Evolutionary conservation across 2,888 invertebrate genomes (phyloP).

Genomic region (Eupsilia transversa): DNA sequence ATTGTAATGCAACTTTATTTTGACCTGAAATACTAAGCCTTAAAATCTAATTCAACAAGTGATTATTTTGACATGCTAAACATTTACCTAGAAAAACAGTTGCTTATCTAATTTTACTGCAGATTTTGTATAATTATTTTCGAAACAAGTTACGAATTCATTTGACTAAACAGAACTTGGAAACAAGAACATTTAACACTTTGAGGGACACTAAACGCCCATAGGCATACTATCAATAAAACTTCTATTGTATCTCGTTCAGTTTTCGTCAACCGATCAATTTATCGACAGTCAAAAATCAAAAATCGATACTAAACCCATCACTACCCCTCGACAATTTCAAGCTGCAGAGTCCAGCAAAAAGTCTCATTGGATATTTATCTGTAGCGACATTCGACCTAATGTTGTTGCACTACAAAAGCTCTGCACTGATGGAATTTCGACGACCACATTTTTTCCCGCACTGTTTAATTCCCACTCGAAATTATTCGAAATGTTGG

Average conservation of each 20-base stretch:
- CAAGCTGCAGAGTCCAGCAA: slow-evolving; percentile 79
- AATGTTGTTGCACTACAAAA: slow-evolving; percentile 78
- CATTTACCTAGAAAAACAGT: not conserved
- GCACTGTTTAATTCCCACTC: slow-evolving; percentile 63
- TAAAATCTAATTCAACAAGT: slow-evolving; percentile 1
- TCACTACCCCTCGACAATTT: slow-evolving; percentile 77
- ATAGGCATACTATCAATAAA: too few relatives aligned
- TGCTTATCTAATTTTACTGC: not conserved
- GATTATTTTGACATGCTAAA: slow-evolving; percentile 8
- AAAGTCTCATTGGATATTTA: slow-evolving; percentile 87
- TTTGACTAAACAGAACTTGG: not conserved
- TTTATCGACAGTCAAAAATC: slow-evolving; percentile 34
- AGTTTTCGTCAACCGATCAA: too few relatives aligned
- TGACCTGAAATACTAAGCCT: not conserved
- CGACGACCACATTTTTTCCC: slow-evolving; percentile 74
- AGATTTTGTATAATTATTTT: not conserved
- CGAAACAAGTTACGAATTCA: not conserved
- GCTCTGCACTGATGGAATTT: slow-evolving; percentile 80
- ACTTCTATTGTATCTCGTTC: too few relatives aligned
- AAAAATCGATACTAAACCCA: slow-evolving; percentile 47
- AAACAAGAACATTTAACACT: not conserved
- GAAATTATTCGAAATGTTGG: slow-evolving; percentile 58
- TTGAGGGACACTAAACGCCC: too few relatives aligned
- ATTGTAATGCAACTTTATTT: slow-evolving; percentile 14
- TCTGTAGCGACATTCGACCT: slow-evolving; percentile 73